Percentiles rank a stretch among this genome's conserved stretches.
Evolutionary conservation across 1,140 invertebrate species (phyloP).

Genomic region (Tetragnatha versicolor): DNA sequence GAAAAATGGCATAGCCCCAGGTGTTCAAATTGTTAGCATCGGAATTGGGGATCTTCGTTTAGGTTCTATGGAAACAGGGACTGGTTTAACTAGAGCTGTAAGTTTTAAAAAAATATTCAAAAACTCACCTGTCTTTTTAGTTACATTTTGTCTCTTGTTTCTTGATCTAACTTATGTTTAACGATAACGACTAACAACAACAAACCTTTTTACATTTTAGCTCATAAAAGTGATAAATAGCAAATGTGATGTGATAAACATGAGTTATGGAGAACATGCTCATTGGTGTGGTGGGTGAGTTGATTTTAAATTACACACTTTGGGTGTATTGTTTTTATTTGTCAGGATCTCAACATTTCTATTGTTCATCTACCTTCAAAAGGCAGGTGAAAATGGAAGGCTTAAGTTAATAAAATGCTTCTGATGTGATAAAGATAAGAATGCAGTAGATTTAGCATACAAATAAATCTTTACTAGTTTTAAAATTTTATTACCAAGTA

Average conservation of each 20-base stretch:
- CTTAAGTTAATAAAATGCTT: too few relatives aligned
- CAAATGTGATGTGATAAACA: slow-evolving; percentile 87
- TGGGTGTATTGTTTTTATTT: background rate
- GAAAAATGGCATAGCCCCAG: slow-evolving; percentile 93
- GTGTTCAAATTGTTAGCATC: slow-evolving; percentile 93
- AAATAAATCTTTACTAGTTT: too few relatives aligned
- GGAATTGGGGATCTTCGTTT: slow-evolving; percentile 89
- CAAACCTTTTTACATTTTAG: slow-evolving; percentile 46
- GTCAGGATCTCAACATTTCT: too few relatives aligned
- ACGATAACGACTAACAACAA: background rate
- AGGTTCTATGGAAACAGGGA: slow-evolving; percentile 95
- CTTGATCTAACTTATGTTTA: background rate
- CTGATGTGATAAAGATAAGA: too few relatives aligned
- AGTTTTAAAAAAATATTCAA: slow-evolving; percentile 4
- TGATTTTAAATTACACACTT: slow-evolving; percentile 47
- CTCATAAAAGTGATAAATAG: slow-evolving; percentile 68
- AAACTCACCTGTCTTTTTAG: background rate
- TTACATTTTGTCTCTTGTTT: background rate
- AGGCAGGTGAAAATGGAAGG: too few relatives aligned
- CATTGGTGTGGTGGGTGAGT: slow-evolving; percentile 90
- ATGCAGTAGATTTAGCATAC: too few relatives aligned
- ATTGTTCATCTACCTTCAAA: too few relatives aligned
- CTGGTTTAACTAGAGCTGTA: slow-evolving; percentile 88
- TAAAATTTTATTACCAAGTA: too few relatives aligned
- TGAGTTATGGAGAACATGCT: slow-evolving; percentile 96